Evolutionary conservation across 1,140 invertebrate species (phyloP).

Genomic region (Hycleus cichorii): DNA sequence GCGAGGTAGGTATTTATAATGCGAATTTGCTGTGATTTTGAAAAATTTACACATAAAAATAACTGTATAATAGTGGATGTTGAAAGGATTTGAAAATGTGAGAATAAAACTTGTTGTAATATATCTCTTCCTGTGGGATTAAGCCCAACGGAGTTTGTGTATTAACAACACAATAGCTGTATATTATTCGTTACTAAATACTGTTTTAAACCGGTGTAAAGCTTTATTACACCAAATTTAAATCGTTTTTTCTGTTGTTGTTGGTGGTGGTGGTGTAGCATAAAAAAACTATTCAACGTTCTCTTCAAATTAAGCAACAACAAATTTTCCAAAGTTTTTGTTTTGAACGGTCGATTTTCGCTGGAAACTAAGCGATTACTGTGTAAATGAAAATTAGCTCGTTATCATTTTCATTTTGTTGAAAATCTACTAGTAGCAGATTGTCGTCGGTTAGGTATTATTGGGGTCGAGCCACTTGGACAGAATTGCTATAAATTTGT

Average conservation of each 20-base stretch:
- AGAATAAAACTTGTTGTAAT: slow-evolving; percentile 13
- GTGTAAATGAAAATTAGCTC: no score
- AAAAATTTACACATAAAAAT: neutral
- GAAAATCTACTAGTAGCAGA: slow-evolving; percentile 7
- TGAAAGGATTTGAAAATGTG: slow-evolving; percentile 6
- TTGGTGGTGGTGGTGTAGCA: no score
- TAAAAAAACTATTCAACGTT: no score
- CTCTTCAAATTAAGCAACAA: no score
- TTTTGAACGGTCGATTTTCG: no score
- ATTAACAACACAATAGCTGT: slow-evolving; percentile 15
- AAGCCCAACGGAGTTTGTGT: slow-evolving; percentile 13
- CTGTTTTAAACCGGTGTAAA: no score
- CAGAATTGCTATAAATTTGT: slow-evolving; percentile 28
- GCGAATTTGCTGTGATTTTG: neutral
- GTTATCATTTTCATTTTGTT: neutral
- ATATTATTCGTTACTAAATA: slow-evolving; percentile 15
- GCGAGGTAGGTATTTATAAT: no score
- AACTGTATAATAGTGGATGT: neutral
- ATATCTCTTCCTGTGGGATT: slow-evolving; percentile 15
- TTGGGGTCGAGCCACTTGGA: slow-evolving; percentile 22
- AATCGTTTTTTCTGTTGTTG: no score
- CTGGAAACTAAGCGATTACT: no score
- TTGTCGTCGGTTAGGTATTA: slow-evolving; percentile 16
- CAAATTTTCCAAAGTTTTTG: no score
- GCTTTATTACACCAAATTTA: no score